Evolutionary conservation across 2,797 vertebrate species (phyloP), one percentile per base, ranked within the genome.

Genomic region (Gymnoscopelus braueri): DNA sequence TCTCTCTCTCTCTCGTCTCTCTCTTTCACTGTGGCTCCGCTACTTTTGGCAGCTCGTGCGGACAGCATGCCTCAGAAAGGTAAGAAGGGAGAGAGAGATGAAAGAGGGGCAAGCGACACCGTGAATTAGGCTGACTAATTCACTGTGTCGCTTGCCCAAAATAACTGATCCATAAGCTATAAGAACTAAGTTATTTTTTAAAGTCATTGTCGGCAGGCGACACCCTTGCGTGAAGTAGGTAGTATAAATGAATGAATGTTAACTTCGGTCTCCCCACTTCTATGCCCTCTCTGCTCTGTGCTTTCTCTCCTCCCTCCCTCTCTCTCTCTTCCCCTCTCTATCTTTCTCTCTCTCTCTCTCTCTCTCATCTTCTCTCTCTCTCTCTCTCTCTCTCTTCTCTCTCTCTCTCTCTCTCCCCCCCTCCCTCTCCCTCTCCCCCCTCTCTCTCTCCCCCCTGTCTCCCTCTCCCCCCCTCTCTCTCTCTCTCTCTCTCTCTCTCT

Each of bases 1-100:
- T 71, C 74, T 87, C 85, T 63, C 78, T 83, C n/a, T n/a, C n/a
- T n/a, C n/a, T n/a, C n/a, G n/a, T 49, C 55, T 54, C 39, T 26
- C 74, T 79, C 72, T 80, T 81, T 55, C 72, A 78, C 80, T 84
- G 55, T 57, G 24, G 24, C 55, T 57, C 23, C 19, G 9, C 29
- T 24, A 8, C 23, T 88, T 89, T 87, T 90, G 91, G 84, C 92
- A 89, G 87, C 85, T 23, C 55, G 19, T 24, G 55, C 79, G 87
- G 87, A 79, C 92, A 95, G 89, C 90, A 97, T 97, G 96, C 95
- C 94, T 93, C 95, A 94, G 89, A 93, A 96, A 97, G 96, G 96
- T 97, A 95, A 95, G 95, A 94, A 52, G 35, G 19, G 19, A 19
- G 19, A 19, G 44, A 39, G 29, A 62, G 13, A 29, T 29, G 26